These are phyloP conservation scores for Clinocottus analis DNA, from an alignment of 2,113 vertebrate species.

Conservation along the genomic window DNA sequence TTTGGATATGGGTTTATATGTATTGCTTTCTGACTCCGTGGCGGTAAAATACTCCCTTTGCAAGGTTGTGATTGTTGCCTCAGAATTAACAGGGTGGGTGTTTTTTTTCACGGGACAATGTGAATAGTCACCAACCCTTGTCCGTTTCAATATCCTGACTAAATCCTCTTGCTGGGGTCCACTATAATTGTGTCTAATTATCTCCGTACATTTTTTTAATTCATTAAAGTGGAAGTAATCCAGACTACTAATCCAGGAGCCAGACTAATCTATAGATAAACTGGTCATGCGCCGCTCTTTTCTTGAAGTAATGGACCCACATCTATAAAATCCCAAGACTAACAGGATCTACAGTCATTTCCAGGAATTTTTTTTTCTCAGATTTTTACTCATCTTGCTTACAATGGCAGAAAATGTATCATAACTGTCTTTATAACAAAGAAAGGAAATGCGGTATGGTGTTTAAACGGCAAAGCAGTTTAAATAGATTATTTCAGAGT, in stretches of 20 bases:
- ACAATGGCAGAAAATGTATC: background rate
- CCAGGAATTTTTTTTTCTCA: too few species aligned
- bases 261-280: conserved; percentile 81
- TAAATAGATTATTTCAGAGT: too few species aligned
- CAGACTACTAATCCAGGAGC: conserved; percentile 70
- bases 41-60: background rate
- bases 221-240: conserved; percentile 63
- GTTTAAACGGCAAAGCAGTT: background rate
- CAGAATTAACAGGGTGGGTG: background rate
- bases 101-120: background rate
- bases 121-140: background rate
- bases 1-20: background rate
- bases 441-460: background rate
- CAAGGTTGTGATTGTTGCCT: background rate
- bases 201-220: conserved; percentile 50
- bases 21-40: background rate
- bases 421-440: background rate
- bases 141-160: background rate
- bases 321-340: background rate
- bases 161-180: background rate
- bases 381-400: background rate
- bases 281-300: conserved; percentile 18
- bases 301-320: conserved; percentile 11
- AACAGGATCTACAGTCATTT: background rate
- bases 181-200: conserved; percentile 51